Conservation (phyloP, 2,113 vertebrate genomes). For the Cyprinodon variegatus region DNA sequence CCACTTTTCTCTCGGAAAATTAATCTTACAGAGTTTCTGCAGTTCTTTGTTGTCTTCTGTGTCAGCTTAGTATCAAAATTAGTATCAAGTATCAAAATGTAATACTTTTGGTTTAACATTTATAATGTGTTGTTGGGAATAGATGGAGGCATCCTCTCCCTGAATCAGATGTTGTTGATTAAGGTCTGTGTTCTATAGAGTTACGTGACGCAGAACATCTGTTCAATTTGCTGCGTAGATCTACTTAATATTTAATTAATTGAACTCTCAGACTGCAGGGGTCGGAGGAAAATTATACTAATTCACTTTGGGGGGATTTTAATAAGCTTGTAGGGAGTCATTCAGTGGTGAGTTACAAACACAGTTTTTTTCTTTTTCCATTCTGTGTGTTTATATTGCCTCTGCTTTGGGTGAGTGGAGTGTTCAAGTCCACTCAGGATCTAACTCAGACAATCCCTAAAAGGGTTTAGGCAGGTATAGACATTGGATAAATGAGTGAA, state of each 20-base stretch:
- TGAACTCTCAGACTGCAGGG: slow-evolving; percentile 20
- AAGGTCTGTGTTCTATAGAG: slow-evolving; percentile 30
- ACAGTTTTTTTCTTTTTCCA: slow-evolving; percentile 1
- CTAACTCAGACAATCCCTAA: not conserved
- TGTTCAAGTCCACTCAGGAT: not conserved
- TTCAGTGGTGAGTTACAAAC: slow-evolving; percentile 27
- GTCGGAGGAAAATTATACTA: slow-evolving; percentile 33
- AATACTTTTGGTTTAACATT: too few species aligned
- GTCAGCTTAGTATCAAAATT: not conserved
- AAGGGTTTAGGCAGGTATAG: not conserved
- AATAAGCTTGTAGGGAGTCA: slow-evolving; percentile 44
- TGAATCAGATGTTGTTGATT: slow-evolving; percentile 51
- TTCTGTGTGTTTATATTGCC: too few species aligned
- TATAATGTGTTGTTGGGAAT: not conserved
- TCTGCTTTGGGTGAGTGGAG: not conserved
- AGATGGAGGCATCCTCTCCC: not conserved
- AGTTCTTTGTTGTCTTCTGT: slow-evolving; percentile 14
- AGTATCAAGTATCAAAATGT: too few species aligned
- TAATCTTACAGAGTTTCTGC: not conserved
- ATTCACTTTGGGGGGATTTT: slow-evolving; percentile 33
- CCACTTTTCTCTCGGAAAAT: not conserved
- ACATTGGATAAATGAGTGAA: not conserved
- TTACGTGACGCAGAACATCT: slow-evolving; percentile 60
- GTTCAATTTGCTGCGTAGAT: slow-evolving; percentile 44
- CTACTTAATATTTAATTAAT: slow-evolving; percentile 59